These are phyloP conservation scores for Euphonia xanthogaster DNA, from an alignment of 2,797 vertebrate genomes.

Conservation along the genomic window DNA sequence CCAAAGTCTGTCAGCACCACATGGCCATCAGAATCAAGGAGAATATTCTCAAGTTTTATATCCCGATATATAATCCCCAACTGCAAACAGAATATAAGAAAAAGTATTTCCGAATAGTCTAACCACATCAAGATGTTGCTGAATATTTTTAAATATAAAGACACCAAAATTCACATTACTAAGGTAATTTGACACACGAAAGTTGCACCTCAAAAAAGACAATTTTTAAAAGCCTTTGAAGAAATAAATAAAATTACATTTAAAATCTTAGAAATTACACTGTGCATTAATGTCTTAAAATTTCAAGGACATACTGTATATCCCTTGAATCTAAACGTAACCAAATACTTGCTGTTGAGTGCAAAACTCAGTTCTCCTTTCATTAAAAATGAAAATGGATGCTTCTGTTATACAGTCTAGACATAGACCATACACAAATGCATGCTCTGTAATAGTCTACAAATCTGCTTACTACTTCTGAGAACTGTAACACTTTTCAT, in stretches of 20 bases:
- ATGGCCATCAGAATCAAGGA: constrained; percentile 93
- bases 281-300: background rate
- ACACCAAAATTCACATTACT: background rate
- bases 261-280: background rate
- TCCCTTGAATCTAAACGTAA: background rate
- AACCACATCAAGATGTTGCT: background rate
- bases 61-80: constrained; percentile 97
- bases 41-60: constrained; percentile 98
- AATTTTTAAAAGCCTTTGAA: background rate
- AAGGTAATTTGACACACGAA: background rate
- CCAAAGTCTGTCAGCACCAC: constrained; percentile 98
- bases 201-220: background rate
- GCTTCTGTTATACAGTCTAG: background rate
- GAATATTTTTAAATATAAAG: background rate
- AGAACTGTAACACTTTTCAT: background rate
- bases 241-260: background rate
- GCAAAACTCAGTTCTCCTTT: background rate
- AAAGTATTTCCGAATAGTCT: background rate
- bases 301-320: background rate
- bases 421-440: background rate
- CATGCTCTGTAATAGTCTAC: background rate
- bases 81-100: constrained; percentile 74
- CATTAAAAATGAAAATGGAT: background rate
- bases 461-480: background rate
- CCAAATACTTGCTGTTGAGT: background rate